A percentile compares a stretch with the other conserved stretches of the same genome.
These are phyloP conservation scores for Solea solea DNA, from an alignment of 2,113 vertebrate species.

Conservation along the genomic window DNA sequence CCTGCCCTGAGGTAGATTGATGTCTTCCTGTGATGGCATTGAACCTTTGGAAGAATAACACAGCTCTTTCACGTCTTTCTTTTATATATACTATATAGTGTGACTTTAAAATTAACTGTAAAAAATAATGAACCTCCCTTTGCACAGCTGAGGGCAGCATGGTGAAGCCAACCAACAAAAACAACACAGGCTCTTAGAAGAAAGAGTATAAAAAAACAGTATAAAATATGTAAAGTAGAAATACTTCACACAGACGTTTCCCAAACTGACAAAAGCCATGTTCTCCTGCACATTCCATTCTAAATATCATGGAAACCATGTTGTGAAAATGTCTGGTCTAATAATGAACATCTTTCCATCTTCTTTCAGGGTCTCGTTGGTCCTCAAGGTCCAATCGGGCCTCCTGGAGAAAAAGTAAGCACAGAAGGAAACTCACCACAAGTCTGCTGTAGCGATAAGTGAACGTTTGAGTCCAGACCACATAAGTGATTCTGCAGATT, in stretches of 20 bases:
- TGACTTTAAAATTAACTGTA: conserved; percentile 20
- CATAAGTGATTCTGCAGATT: conserved; percentile 77
- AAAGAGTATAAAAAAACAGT: not conserved
- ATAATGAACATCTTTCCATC: not conserved
- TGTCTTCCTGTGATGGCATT: conserved; percentile 33
- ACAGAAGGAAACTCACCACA: conserved; percentile 27
- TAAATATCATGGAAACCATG: not conserved
- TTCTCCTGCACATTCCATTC: conserved; percentile 1
- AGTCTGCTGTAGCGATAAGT: conserved; percentile 50
- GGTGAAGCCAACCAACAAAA: conserved; percentile 6
- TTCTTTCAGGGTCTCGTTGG: conserved; percentile 92
- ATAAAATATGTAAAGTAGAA: conserved; percentile 16
- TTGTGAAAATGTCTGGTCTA: not conserved
- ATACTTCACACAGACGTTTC: not conserved
- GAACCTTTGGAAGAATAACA: conserved; percentile 27
- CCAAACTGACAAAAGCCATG: conserved; percentile 10
- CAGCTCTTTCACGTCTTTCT: conserved; percentile 24
- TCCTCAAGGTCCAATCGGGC: conserved; percentile 97
- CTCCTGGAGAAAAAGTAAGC: conserved; percentile 98
- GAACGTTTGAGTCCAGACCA: conserved; percentile 48
- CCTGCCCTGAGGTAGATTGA: conserved; percentile 30
- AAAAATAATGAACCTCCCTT: conserved; percentile 11
- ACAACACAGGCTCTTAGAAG: not conserved
- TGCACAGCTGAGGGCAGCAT: conserved; percentile 14
- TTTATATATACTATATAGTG: not conserved